Base-by-base conservation (phyloP, 2,888 invertebrate species). In the Meteorus colon region DNA sequence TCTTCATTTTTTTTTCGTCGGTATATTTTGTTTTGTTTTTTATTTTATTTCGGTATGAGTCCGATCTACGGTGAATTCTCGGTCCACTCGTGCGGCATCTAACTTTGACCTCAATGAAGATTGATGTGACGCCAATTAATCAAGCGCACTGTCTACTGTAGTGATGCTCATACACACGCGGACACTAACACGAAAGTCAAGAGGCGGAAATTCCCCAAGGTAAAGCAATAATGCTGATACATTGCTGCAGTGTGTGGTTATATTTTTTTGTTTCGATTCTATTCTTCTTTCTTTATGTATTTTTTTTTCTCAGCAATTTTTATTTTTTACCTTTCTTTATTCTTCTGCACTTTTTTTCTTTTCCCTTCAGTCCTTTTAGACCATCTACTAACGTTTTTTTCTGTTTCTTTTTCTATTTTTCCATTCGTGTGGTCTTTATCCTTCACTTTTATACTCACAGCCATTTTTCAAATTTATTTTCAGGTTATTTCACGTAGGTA, bases 51-150 rank as follows among this genome's bases (percentile, higher is more conserved):
- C 27, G 14, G 10, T 67, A 4, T 19, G n/a, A 37, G 29, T 65
- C 12, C 12, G 24, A 67, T 27, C 16, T 27, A 67, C 10, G 45
- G 41, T 67, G 27, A 67, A 67, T 67, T 19, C 34, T 19, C 16
- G 67, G 24, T 67, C 48, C 67, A 67, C 48, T 67, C 14, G 41
- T 41, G 41, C 29, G 24, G 80, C 79, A 81, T 77, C 82, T 19
- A 55, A 55, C 4, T 82, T 83, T 81, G 81, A 75, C 76, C 77
- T 74, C 79, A 84, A 86, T 84, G 84, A 81, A 86, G 86, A 86
- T 86, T 85, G 86, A 86, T 86, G 85, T 76, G 80, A 78, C 78
- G 59, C 78, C 80, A 82, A 85, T 86, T 86, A 85, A 86, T 86
- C 86, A 81, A 83, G 80, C 79, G 81, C 81, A 79, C 84, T 81